Conservation (phyloP, 1,140 invertebrate genomes). For the Drosophila chauvacae region DNA sequence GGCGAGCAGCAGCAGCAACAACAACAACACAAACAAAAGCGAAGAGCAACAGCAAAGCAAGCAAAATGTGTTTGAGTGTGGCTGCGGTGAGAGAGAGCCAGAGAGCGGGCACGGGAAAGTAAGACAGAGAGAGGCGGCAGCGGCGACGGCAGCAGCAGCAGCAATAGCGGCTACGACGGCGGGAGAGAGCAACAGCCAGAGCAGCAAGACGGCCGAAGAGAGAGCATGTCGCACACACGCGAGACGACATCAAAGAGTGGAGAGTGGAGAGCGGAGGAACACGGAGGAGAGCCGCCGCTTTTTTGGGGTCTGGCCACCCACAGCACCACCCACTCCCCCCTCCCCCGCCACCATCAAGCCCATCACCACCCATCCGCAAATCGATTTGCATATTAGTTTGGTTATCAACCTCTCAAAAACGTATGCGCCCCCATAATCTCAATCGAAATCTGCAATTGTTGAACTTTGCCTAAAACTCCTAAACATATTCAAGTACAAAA, state of each 20-base stretch:
- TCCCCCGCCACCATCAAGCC: not conserved
- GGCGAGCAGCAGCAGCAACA: constrained; percentile 69
- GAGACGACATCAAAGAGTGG: constrained; percentile 64
- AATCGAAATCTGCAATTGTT: not conserved
- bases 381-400: constrained; percentile 72
- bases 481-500: not conserved
- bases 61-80: constrained; percentile 80
- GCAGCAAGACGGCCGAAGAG: constrained; percentile 67
- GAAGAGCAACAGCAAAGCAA: constrained; percentile 63
- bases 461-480: not conserved
- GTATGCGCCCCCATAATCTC: constrained; percentile 9
- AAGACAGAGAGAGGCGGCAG: constrained; percentile 29
- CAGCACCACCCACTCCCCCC: constrained; percentile 18
- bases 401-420: constrained; percentile 10
- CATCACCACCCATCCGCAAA: constrained; percentile 30
- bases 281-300: constrained; percentile 20
- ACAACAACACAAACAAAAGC: constrained; percentile 74
- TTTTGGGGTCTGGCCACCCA: constrained; percentile 71
- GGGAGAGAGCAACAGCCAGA: constrained; percentile 44
- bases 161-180: constrained; percentile 21
- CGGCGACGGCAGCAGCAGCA: constrained; percentile 9
- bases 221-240: constrained; percentile 76
- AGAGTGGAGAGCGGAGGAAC: constrained; percentile 44
- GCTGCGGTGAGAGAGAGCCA: constrained; percentile 67
- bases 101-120: constrained; percentile 45